Evolutionary conservation across 2,113 vertebrate genomes (phyloP).

Genomic region (Entelurus aequoreus): DNA sequence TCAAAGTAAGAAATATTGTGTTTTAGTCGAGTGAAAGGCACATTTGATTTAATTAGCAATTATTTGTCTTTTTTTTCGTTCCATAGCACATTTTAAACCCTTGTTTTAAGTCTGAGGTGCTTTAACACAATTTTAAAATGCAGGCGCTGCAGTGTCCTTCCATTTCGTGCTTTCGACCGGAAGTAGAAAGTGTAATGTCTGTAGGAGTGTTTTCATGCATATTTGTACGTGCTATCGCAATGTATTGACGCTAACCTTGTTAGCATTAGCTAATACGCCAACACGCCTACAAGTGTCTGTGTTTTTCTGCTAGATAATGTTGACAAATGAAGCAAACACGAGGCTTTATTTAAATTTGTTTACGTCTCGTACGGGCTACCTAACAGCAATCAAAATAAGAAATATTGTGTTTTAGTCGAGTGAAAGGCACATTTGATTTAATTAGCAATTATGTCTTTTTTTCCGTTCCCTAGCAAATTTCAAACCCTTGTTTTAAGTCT

Average conservation of each 20-base stretch:
- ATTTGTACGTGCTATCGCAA: too few species aligned
- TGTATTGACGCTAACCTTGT: too few species aligned
- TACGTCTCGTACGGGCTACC: conserved; percentile 36
- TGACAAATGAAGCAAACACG: too few species aligned
- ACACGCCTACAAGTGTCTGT: too few species aligned
- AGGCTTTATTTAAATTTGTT: neutral
- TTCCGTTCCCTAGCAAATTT: conserved; percentile 32
- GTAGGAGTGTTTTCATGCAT: too few species aligned
- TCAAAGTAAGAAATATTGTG: conserved; percentile 58
- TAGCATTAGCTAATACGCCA: too few species aligned
- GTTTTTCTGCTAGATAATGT: too few species aligned
- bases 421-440: conserved; percentile 59
- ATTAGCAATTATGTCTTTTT: conserved; percentile 51
- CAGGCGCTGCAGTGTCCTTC: too few species aligned
- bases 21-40: conserved; percentile 53
- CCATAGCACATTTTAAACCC: conserved; percentile 41
- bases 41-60: conserved; percentile 64
- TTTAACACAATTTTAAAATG: conserved; percentile 37
- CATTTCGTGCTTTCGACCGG: too few species aligned
- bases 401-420: conserved; percentile 58
- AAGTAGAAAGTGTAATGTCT: too few species aligned
- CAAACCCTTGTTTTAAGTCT: conserved; percentile 41
- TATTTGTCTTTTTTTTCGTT: conserved; percentile 23
- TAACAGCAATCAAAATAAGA: conserved; percentile 45
- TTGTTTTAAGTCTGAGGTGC: conserved; percentile 38